Percentiles rank a stretch among this genome's conserved stretches.
These are phyloP conservation scores for Leucania comma DNA, from an alignment of 2,888 invertebrate genomes.

Conservation along the genomic window DNA sequence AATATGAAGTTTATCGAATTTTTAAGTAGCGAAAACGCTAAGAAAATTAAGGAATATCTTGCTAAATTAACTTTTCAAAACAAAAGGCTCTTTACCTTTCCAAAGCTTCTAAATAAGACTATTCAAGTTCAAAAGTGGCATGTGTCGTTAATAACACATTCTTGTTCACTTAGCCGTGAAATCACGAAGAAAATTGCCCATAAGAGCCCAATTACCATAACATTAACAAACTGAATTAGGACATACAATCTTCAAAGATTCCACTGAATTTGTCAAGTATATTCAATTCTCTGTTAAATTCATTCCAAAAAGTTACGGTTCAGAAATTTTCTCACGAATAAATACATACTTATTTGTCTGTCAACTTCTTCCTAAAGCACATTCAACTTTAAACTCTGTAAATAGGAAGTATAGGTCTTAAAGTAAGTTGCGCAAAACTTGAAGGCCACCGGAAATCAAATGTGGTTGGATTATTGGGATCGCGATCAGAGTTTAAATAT, in stretches of 20 bases:
- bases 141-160: constrained; percentile 52
- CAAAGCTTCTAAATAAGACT: constrained; percentile 12
- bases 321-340: constrained; percentile 81
- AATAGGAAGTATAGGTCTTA: constrained; percentile 46
- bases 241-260: constrained; percentile 44
- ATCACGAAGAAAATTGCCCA: constrained; percentile 57
- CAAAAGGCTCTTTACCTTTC: neutral
- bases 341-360: constrained; percentile 60
- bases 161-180: constrained; percentile 64
- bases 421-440: constrained; percentile 45
- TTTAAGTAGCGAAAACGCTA: neutral
- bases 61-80: neutral
- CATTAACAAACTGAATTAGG: constrained; percentile 49
- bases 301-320: constrained; percentile 68
- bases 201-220: constrained; percentile 52
- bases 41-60: neutral
- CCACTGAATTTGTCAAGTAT: constrained; percentile 53
- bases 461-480: constrained; percentile 84
- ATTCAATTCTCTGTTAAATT: constrained; percentile 51
- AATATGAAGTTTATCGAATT: neutral
- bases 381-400: constrained; percentile 67
- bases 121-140: constrained; percentile 28
- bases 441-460: constrained; percentile 69
- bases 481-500: constrained; percentile 84
- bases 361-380: constrained; percentile 46